These are phyloP conservation scores for Crotalus helleri DNA, from an alignment of 2,113 vertebrate species.

Conservation along the genomic window DNA sequence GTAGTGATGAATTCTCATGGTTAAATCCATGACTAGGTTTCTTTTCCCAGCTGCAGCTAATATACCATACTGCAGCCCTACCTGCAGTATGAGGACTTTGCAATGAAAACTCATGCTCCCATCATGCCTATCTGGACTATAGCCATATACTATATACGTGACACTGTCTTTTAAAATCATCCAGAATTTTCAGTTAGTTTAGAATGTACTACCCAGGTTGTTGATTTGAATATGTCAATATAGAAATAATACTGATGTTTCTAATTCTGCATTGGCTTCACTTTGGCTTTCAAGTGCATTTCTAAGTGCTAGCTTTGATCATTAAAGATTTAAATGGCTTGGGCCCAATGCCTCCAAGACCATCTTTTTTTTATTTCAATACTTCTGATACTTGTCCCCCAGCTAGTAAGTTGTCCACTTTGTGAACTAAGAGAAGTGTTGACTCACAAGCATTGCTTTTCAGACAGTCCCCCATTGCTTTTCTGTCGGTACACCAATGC, in stretches of 20 bases:
- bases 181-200: not conserved
- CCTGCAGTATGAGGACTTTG: not conserved
- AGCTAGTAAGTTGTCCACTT: not conserved
- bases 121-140: not conserved
- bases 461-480: not conserved
- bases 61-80: not conserved
- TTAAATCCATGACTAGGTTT: no score
- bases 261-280: not conserved
- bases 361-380: not conserved
- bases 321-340: not conserved
- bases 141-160: not conserved
- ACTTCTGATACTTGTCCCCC: not conserved
- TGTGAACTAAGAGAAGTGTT: not conserved
- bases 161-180: not conserved
- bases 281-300: not conserved
- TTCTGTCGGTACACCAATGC: not conserved
- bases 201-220: not conserved
- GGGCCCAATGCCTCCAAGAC: not conserved
- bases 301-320: not conserved
- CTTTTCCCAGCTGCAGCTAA: no score
- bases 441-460: conserved; percentile 24
- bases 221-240: not conserved
- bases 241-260: not conserved
- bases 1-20: no score
- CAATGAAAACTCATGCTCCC: not conserved